Conservation (phyloP, 1,140 invertebrate genomes). For the Oscheius sp. region DNA sequence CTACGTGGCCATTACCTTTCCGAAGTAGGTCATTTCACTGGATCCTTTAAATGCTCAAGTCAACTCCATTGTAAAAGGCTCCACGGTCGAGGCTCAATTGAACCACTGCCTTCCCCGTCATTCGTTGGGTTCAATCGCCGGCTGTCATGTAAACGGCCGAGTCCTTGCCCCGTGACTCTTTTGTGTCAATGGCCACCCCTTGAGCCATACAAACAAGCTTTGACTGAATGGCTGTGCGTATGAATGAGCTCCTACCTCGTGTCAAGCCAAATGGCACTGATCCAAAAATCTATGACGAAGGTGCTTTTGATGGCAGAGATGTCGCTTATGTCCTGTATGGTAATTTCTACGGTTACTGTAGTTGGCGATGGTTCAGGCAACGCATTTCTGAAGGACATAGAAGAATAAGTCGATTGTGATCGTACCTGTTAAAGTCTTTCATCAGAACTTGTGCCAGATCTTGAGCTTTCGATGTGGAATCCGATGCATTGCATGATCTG, state of each 20-base stretch:
- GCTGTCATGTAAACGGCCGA: no score
- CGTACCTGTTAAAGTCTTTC: conserved; percentile 57
- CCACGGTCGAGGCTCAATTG: no score
- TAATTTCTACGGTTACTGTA: conserved; percentile 56
- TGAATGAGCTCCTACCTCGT: conserved; percentile 33
- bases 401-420: background rate
- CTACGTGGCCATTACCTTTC: no score
- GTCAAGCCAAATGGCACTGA: conserved; percentile 59
- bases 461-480: conserved; percentile 47
- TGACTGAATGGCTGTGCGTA: background rate
- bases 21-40: no score
- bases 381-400: conserved; percentile 51
- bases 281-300: conserved; percentile 60
- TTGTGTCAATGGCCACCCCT: no score
- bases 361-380: conserved; percentile 58
- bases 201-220: no score
- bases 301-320: conserved; percentile 60
- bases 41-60: no score
- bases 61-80: no score
- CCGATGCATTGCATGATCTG: background rate
- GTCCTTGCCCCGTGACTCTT: no score
- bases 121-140: no score
- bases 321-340: conserved; percentile 59
- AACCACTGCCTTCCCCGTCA: no score
- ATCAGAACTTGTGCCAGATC: conserved; percentile 53